Conservation (phyloP, 2,113 vertebrate genomes). For the Neomonachus schauinslandi region DNA sequence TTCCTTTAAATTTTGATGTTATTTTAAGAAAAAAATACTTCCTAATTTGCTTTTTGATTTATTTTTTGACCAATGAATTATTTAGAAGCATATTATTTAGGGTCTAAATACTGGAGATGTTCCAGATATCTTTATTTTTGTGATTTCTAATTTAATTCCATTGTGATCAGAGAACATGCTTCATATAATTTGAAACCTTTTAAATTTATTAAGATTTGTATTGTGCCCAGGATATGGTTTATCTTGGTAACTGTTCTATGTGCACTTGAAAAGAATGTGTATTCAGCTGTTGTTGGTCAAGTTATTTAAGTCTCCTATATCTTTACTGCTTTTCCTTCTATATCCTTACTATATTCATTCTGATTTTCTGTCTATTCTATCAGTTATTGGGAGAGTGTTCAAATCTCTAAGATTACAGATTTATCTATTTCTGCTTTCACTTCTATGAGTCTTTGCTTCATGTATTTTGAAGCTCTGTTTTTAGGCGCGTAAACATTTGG, state of each 20-base stretch:
- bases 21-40: not conserved
- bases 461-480: not conserved
- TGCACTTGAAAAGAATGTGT: not conserved
- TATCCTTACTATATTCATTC: not conserved
- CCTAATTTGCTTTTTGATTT: not conserved
- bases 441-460: not conserved
- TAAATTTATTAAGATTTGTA: constrained; percentile 13
- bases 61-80: not conserved
- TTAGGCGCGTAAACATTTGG: not conserved
- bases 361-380: not conserved
- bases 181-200: not conserved
- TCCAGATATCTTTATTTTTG: not conserved
- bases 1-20: not conserved
- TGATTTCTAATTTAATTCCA: not conserved
- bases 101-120: not conserved
- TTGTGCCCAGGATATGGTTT: not conserved
- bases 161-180: not conserved
- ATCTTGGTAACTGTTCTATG: not conserved
- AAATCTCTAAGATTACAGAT: not conserved
- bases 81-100: not conserved
- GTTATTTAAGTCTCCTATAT: not conserved
- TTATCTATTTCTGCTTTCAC: not conserved
- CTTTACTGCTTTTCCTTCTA: not conserved
- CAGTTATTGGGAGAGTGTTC: not conserved
- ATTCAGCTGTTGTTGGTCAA: not conserved